phyloP scores from a whole-genome alignment of 2,888 invertebrate species.

The Epinotia brunnichana region DNA sequence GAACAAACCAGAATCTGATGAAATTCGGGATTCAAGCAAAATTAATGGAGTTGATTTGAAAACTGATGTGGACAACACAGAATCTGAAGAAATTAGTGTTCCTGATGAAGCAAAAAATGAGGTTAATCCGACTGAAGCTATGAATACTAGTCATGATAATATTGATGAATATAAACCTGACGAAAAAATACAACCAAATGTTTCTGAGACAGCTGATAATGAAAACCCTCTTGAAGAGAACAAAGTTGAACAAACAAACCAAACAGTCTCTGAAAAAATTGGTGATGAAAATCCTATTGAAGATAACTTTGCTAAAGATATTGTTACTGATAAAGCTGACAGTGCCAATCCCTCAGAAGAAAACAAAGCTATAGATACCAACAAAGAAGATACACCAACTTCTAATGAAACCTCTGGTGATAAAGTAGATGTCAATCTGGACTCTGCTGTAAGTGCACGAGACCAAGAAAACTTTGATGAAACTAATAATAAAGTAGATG shows the following conservation, averaged over 20 bases:
- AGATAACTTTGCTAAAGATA: slow-evolving; percentile 21
- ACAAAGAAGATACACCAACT: slow-evolving; percentile 32
- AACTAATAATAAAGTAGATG: slow-evolving; percentile 16
- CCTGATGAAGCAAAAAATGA: slow-evolving; percentile 37
- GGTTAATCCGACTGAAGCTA: slow-evolving; percentile 37
- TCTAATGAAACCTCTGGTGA: slow-evolving; percentile 26
- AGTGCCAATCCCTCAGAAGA: slow-evolving; percentile 36
- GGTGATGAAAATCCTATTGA: slow-evolving; percentile 9
- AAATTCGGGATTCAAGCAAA: slow-evolving; percentile 46
- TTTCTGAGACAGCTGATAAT: not conserved
- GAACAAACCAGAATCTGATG: slow-evolving; percentile 25
- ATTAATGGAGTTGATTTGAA: slow-evolving; percentile 45
- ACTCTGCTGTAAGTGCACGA: not conserved
- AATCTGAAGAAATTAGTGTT: slow-evolving; percentile 28
- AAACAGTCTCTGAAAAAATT: slow-evolving; percentile 23
- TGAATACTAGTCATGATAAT: slow-evolving; percentile 36
- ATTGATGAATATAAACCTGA: slow-evolving; percentile 45
- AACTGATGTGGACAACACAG: slow-evolving; percentile 44
- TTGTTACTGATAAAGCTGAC: slow-evolving; percentile 33
- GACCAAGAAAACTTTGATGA: slow-evolving; percentile 2
- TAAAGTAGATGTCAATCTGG: slow-evolving; percentile 12
- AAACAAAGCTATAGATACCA: slow-evolving; percentile 18
- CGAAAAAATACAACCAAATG: slow-evolving; percentile 19
- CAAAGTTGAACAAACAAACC: slow-evolving; percentile 23
- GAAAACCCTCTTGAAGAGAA: slow-evolving; percentile 43